phyloP scores from a whole-genome alignment of 2,113 vertebrate species.

The Hemiscyllium ocellatum region DNA sequence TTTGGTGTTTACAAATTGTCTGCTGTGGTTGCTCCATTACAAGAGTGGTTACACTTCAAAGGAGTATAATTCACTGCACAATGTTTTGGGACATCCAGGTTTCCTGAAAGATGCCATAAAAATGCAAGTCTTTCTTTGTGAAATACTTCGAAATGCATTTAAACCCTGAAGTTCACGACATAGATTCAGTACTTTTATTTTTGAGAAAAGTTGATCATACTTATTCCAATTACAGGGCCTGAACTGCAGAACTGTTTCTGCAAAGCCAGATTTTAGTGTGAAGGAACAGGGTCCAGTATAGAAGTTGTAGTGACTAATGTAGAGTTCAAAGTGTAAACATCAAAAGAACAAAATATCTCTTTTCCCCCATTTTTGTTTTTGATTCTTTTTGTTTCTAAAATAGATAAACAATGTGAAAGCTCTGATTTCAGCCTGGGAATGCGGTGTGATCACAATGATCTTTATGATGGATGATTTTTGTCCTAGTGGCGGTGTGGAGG shows the following conservation, averaged over 20 bases:
- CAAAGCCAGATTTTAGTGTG: background rate
- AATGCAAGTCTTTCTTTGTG: no score
- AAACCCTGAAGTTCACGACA: background rate
- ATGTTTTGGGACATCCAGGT: background rate
- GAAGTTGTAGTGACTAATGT: background rate
- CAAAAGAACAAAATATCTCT: background rate
- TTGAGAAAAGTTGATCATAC: background rate
- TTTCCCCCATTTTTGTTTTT: background rate
- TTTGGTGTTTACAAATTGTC: background rate
- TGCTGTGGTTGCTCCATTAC: background rate
- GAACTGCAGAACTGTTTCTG: background rate
- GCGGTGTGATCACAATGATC: conserved; percentile 3
- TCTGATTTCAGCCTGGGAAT: conserved; percentile 18
- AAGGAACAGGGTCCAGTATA: background rate
- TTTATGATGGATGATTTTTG: conserved; percentile 25
- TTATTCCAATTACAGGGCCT: background rate
- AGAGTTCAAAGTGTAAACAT: background rate
- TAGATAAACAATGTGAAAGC: conserved; percentile 23
- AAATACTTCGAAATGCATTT: background rate
- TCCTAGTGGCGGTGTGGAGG: conserved; percentile 42
- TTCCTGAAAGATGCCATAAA: no score
- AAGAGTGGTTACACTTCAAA: background rate
- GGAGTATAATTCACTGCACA: background rate
- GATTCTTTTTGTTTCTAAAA: conserved; percentile 12
- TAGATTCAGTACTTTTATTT: background rate